These are phyloP conservation scores for Onychomys torridus DNA, from an alignment of 2,797 vertebrate species.

Conservation along the genomic window DNA sequence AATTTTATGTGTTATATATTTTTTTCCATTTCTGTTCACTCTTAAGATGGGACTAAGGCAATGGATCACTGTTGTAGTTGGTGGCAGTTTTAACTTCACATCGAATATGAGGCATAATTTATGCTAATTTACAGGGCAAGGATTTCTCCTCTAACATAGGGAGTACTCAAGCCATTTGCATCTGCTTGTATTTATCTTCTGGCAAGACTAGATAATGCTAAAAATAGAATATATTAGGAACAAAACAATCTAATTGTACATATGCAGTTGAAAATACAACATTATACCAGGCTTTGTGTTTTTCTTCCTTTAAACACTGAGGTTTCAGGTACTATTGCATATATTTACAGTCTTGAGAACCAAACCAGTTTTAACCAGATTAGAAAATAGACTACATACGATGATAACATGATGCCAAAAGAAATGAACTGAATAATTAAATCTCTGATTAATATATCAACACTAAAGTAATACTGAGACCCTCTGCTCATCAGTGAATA, in stretches of 20 bases:
- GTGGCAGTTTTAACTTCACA: constrained; percentile 29
- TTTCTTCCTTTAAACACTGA: background rate
- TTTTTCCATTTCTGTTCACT: background rate
- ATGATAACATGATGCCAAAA: constrained; percentile 64
- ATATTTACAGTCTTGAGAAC: constrained; percentile 49
- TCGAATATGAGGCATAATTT: constrained; percentile 31
- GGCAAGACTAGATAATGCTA: constrained; percentile 43
- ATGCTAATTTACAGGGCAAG: constrained; percentile 37
- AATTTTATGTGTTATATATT: background rate
- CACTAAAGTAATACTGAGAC: constrained; percentile 46
- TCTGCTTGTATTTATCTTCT: constrained; percentile 54
- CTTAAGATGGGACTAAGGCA: constrained; percentile 9
- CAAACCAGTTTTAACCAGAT: constrained; percentile 38
- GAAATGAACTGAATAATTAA: constrained; percentile 77
- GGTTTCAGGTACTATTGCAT: background rate
- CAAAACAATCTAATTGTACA: constrained; percentile 23
- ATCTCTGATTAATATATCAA: constrained; percentile 53
- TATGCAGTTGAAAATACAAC: background rate
- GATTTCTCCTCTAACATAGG: background rate
- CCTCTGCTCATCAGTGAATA: constrained; percentile 25
- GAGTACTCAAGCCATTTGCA: constrained; percentile 7
- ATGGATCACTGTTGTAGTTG: background rate
- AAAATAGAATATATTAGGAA: constrained; percentile 42
- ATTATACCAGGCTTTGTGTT: background rate
- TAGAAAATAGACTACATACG: constrained; percentile 45